Evolutionary conservation across 2,113 vertebrate species (phyloP), one percentile per base, ranked within the genome.

Genomic region (Erinaceus europaeus): DNA sequence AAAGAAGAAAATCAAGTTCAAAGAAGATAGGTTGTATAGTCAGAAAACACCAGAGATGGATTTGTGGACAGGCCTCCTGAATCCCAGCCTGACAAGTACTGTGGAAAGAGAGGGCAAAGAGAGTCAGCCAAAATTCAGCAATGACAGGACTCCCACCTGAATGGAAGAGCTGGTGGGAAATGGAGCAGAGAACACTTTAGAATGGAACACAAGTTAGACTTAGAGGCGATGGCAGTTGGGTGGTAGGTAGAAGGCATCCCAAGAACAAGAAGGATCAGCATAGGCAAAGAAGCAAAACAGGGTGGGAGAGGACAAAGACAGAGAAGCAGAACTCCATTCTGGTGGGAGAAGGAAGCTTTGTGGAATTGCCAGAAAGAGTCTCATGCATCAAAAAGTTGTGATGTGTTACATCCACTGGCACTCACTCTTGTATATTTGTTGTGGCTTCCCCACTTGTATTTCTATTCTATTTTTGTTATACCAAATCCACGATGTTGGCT

Each of bases 371-470:
- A 15, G 2, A 32, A 15, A 61, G 29, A 4, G 12, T 14, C 46
- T 32, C 29, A 32, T 32, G 14, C 59, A 11, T n/a, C 55, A 57
- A 27, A 29, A 57, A 57, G 55, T 27, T 29, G 12, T 50, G 48
- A 50, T 12, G 25, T 7, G 3, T 10, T 9, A 1, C 2, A 9
- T 27, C 40, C 55, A 4, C 0, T 17, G 21, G n/a, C 18, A 1
- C 38, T 34, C n/a, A 25, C 20, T 34, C n/a, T 18, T 0, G 0
- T 3, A 5, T 36, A n/a, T 82, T 10, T 42, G 48, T 27, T 29
- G 34, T 32, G 32, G 17, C 23, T 57, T n/a, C n/a, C 21, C 40
- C 36, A 25, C 21, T 69, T 73, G 6, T 52, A n/a, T 20, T 69
- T 74, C 38, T 84, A 61, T 34, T 21, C n/a, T 42, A 3, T 10